Evolutionary conservation across 2,888 invertebrate genomes (phyloP).

Genomic region (Patella caerulea): DNA sequence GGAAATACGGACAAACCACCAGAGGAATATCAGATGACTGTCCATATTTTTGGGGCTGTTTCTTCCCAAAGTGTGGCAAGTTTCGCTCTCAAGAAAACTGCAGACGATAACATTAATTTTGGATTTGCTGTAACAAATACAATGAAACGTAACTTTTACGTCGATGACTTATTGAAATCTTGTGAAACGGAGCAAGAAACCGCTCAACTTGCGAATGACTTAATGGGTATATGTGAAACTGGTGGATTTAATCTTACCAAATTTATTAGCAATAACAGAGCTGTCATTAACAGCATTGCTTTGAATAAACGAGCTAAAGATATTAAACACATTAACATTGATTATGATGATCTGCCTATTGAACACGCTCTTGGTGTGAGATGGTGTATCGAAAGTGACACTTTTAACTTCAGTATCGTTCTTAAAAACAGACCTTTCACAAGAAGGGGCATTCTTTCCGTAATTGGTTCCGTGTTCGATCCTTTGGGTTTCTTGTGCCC

Average conservation of each 20-base stretch:
- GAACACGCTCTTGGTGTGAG: constrained; percentile 11
- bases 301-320: constrained; percentile 2
- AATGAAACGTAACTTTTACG: constrained; percentile 12
- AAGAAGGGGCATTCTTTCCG: constrained; percentile 18
- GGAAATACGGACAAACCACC: background rate
- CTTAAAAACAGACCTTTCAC: background rate
- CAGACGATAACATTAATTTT: background rate
- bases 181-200: constrained; percentile 13
- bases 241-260: constrained; percentile 7
- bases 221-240: background rate
- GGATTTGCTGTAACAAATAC: background rate
- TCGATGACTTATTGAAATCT: constrained; percentile 16
- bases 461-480: constrained; percentile 3
- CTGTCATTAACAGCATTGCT: constrained; percentile 12
- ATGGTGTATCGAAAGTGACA: constrained; percentile 3
- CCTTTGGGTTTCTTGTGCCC: constrained; percentile 22
- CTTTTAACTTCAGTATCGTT: background rate
- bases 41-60: constrained; percentile 8
- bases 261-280: constrained; percentile 8
- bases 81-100: background rate
- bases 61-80: constrained; percentile 13
- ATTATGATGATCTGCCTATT: constrained; percentile 18
- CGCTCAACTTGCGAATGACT: background rate
- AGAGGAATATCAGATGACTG: constrained; percentile 9
- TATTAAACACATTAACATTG: constrained; percentile 2